Evolutionary conservation across 2,113 vertebrate species (phyloP), one percentile per base, ranked within the genome.

Genomic region (Rhynchomys soricoides): DNA sequence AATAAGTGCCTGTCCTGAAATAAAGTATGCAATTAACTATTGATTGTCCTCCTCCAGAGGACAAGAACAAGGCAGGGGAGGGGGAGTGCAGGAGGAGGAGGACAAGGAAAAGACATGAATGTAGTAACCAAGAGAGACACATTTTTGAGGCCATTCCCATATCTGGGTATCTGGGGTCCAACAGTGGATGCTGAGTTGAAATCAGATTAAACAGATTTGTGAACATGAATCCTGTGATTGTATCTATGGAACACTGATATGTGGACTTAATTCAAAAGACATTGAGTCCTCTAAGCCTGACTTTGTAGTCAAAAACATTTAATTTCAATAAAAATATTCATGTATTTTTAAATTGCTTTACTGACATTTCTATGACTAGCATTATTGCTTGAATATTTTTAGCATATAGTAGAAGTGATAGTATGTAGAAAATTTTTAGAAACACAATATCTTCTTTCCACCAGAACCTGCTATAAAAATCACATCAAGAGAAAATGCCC

Each of bases 351-450:
- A 48, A 73, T 45, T 64, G 10, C 2, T 78, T 86, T 62, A 89
- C 43, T 16, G 62, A 70, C 12, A 59, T 89, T 89, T 86, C 50
- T 89, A 21, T 79, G 31, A 93, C 45, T 40, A 86, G 77, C 19
- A 82, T n/a, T 50, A 50, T 45, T 68, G 62, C 62, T 57, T 70
- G 16, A 57, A 81, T 66, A 5, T 86, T 62, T 94, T 78, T 93
- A 73, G 43, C 11, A 89, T 55, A 68, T 15, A 85, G 89, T 81
- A 75, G 59, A 70, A 77, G 16, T 48, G 17, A 4, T 71, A 21
- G 19, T 92, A 55, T 16, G 7, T 73, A 10, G n/a, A n/a, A 9
- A 96, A 71, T 64, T 92, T 95, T 97, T 83, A 90, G 81, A 95
- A 91, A 78, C 12, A 89, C 13, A 75, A 13, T 81, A 29, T 88